Percentiles rank a stretch among this genome's conserved stretches.
Conservation (phyloP, 1,140 invertebrate genomes). For the Chymomyza costata region DNA sequence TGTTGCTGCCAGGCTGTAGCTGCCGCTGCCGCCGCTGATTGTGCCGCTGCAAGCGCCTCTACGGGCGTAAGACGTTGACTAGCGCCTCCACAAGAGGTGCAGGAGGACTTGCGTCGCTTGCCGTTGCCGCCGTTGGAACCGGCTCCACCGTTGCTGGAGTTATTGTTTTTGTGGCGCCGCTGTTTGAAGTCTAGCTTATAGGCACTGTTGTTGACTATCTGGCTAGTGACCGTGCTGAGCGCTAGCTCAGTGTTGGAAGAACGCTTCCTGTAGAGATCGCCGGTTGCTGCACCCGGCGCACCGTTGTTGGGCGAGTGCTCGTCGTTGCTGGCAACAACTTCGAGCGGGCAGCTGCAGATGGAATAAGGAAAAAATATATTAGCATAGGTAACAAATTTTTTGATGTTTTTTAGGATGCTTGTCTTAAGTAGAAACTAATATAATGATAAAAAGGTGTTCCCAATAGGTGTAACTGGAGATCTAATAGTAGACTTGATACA, state of each 20-base stretch:
- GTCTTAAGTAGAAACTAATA: too few relatives aligned
- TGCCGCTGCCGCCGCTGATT: slow-evolving; percentile 16
- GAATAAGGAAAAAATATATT: neutral
- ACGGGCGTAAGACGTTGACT: slow-evolving; percentile 48
- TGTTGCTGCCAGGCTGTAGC: slow-evolving; percentile 46
- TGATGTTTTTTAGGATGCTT: too few relatives aligned
- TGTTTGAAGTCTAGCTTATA: slow-evolving; percentile 63
- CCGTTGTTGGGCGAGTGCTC: slow-evolving; percentile 20
- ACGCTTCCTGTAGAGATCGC: slow-evolving; percentile 19
- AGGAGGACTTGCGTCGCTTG: slow-evolving; percentile 49
- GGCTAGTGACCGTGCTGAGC: slow-evolving; percentile 53
- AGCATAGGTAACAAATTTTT: too few relatives aligned
- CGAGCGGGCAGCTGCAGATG: slow-evolving; percentile 42
- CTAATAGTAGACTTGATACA: too few relatives aligned
- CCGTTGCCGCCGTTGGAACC: slow-evolving; percentile 28
- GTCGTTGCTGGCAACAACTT: slow-evolving; percentile 30
- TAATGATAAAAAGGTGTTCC: too few relatives aligned
- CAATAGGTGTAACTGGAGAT: too few relatives aligned
- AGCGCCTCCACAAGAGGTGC: slow-evolving; percentile 46
- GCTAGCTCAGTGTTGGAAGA: slow-evolving; percentile 53
- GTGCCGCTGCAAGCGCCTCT: slow-evolving; percentile 26
- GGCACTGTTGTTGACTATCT: slow-evolving; percentile 57
- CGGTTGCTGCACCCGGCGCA: slow-evolving; percentile 12
- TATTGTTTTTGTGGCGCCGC: slow-evolving; percentile 53
- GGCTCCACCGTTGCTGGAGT: slow-evolving; percentile 29